These are phyloP conservation scores for Agrilus cyanescens DNA, from an alignment of 2,888 invertebrate genomes.

Conservation along the genomic window DNA sequence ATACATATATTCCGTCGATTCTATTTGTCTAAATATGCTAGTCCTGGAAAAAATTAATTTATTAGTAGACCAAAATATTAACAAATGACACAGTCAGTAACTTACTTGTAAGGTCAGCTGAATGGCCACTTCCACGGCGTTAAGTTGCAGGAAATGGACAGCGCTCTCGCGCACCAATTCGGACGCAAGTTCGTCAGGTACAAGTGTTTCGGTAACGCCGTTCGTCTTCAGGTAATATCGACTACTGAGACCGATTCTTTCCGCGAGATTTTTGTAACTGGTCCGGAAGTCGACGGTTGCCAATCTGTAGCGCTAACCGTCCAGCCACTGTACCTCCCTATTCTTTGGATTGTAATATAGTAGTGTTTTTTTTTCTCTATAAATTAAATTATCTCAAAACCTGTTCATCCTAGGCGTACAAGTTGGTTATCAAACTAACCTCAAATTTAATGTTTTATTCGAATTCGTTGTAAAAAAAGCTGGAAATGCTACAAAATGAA, in stretches of 20 bases:
- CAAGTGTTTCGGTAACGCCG: slow-evolving; percentile 84
- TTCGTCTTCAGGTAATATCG: slow-evolving; percentile 97
- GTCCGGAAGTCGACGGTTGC: slow-evolving; percentile 87
- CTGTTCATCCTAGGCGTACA: too few relatives aligned
- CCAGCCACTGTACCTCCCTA: too few relatives aligned
- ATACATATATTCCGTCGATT: slow-evolving; percentile 98
- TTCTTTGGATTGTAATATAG: too few relatives aligned
- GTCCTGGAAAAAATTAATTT: slow-evolving; percentile 42
- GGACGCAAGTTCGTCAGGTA: slow-evolving; percentile 91
- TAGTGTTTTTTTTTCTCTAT: too few relatives aligned
- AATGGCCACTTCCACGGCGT: slow-evolving; percentile 91
- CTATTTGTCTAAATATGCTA: slow-evolving; percentile 84
- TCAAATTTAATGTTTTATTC: too few relatives aligned
- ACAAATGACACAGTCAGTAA: not conserved
- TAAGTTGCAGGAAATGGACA: slow-evolving; percentile 86
- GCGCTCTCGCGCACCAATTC: slow-evolving; percentile 88
- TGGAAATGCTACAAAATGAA: too few relatives aligned
- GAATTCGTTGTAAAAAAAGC: too few relatives aligned
- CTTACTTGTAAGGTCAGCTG: slow-evolving; percentile 84
- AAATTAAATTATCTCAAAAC: too few relatives aligned
- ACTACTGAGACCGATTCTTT: slow-evolving; percentile 78
- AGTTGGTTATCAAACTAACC: too few relatives aligned
- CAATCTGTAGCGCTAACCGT: too few relatives aligned
- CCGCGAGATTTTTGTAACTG: slow-evolving; percentile 91
- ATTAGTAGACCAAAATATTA: not conserved